phyloP scores from a whole-genome alignment of 2,888 invertebrate genomes.

The Ophioninae sp. region DNA sequence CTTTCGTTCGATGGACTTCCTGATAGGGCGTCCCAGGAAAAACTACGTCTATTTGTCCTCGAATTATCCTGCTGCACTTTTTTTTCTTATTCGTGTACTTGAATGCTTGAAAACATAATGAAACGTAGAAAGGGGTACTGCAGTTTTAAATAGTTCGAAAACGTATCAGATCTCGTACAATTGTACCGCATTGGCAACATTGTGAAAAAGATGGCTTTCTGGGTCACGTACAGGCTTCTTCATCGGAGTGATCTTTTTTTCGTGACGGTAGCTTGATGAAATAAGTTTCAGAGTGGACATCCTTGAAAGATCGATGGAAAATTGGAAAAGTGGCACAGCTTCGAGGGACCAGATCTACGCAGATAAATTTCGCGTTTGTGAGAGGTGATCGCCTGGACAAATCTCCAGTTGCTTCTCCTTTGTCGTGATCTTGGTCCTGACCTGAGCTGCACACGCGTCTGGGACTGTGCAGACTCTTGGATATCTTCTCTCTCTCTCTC shows the following conservation, averaged over 20 bases:
- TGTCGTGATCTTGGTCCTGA: conserved; percentile 14
- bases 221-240: too few relatives aligned
- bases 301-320: conserved; percentile 17
- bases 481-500: neutral
- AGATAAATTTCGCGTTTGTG: conserved; percentile 76
- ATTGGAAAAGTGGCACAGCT: conserved; percentile 45
- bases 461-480: conserved; percentile 45
- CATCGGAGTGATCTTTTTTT: neutral
- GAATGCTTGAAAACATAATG: too few relatives aligned
- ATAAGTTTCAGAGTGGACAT: conserved; percentile 28
- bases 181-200: too few relatives aligned
- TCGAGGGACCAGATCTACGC: conserved; percentile 68
- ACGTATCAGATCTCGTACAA: too few relatives aligned
- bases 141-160: too few relatives aligned
- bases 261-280: conserved; percentile 33
- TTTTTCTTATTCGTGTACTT: too few relatives aligned
- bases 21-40: too few relatives aligned
- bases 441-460: conserved; percentile 55
- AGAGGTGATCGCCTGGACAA: conserved; percentile 50
- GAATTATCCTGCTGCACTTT: too few relatives aligned
- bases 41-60: too few relatives aligned
- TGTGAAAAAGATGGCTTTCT: too few relatives aligned
- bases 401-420: conserved; percentile 24
- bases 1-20: too few relatives aligned
- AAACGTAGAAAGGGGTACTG: too few relatives aligned